A percentile compares a stretch with the other conserved stretches of the same genome.
These are phyloP conservation scores for Nasonia vitripennis DNA, from an alignment of 1,140 invertebrate genomes.

Conservation along the genomic window DNA sequence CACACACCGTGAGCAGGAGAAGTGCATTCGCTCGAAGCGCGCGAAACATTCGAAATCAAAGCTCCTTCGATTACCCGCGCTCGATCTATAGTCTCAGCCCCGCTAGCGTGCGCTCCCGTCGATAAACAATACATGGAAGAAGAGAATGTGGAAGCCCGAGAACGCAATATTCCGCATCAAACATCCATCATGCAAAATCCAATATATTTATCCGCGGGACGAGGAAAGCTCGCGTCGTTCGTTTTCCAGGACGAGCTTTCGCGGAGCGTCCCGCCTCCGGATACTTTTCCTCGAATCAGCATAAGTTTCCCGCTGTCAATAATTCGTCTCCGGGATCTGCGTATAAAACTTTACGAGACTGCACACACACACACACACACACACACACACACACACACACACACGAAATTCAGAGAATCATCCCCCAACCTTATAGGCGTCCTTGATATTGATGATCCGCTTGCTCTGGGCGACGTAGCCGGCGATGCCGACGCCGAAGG, in stretches of 20 bases:
- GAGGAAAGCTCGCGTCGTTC: not conserved
- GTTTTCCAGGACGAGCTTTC: not conserved
- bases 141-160: not conserved
- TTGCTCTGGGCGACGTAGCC: constrained; percentile 92
- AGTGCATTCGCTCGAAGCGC: not conserved
- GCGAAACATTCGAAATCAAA: not conserved
- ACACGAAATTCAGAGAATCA: not conserved
- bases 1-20: too few species aligned
- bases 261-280: not conserved
- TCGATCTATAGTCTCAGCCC: not conserved
- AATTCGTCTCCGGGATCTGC: not conserved
- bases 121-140: constrained; percentile 7
- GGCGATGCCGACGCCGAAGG: constrained; percentile 93
- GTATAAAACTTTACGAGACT: too few species aligned
- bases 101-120: not conserved
- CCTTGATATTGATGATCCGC: constrained; percentile 91
- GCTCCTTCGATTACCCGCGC: not conserved
- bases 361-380: not conserved
- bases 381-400: not conserved
- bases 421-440: constrained; percentile 85
- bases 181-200: constrained; percentile 41
- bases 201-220: not conserved
- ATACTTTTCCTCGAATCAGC: not conserved
- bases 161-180: constrained; percentile 1
- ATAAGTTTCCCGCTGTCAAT: not conserved